Evolutionary conservation across 2,113 vertebrate species (phyloP).

Genomic region (Taurulus bubalis): DNA sequence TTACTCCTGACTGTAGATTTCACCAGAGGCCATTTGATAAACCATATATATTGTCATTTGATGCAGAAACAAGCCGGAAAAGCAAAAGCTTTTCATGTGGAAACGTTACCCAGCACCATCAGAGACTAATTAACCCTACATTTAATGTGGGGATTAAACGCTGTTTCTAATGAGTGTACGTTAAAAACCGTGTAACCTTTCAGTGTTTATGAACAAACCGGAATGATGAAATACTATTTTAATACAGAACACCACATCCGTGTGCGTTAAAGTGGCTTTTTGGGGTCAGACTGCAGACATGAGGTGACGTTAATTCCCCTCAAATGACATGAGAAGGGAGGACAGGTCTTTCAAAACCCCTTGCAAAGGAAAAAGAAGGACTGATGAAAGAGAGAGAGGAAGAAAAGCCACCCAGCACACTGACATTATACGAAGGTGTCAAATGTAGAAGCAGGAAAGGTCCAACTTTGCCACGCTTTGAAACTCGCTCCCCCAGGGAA

Average conservation of each 20-base stretch:
- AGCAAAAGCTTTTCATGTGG: constrained; percentile 6
- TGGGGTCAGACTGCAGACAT: not conserved
- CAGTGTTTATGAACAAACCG: no score
- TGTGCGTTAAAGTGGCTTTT: constrained; percentile 18
- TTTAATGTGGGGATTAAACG: constrained; percentile 24
- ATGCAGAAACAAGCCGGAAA: constrained; percentile 19
- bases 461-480: constrained; percentile 70
- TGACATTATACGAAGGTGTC: constrained; percentile 63
- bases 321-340: constrained; percentile 27
- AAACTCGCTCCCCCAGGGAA: constrained; percentile 66
- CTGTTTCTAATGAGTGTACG: constrained; percentile 14
- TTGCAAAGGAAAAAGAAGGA: constrained; percentile 49
- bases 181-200: constrained; percentile 3
- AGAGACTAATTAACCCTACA: constrained; percentile 45
- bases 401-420: constrained; percentile 46
- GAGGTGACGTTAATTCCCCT: constrained; percentile 29
- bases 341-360: constrained; percentile 25
- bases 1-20: not conserved
- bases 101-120: not conserved
- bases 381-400: constrained; percentile 50
- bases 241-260: constrained; percentile 4
- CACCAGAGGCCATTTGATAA: not conserved
- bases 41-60: not conserved
- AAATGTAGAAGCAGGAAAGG: constrained; percentile 72
- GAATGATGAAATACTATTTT: constrained; percentile 31